Conservation (phyloP, 2,113 vertebrate genomes). For the Gorilla gorilla region DNA sequence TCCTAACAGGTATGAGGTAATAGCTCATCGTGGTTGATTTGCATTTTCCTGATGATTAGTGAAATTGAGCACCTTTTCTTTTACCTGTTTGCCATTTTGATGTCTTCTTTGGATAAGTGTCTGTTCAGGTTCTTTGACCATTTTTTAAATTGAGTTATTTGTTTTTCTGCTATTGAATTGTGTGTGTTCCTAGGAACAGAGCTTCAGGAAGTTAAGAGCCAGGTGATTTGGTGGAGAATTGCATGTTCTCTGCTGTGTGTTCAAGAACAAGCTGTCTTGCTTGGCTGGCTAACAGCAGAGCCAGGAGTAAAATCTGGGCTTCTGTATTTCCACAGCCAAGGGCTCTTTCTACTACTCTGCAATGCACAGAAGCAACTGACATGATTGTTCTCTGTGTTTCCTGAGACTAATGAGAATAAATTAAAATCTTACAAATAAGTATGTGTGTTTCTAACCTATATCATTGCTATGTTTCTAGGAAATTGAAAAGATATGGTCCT, state of each 20-base stretch:
- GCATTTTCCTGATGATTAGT: neutral
- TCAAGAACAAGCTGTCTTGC: fast-evolving
- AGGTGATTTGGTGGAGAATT: fast-evolving
- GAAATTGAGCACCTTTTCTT: neutral
- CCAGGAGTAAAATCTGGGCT: neutral
- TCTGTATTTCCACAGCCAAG: neutral
- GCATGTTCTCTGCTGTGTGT: neutral
- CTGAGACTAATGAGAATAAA: neutral
- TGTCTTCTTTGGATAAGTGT: neutral
- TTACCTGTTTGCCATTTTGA: neutral
- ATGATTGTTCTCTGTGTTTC: neutral
- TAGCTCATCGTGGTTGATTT: neutral
- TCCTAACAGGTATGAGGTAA: neutral
- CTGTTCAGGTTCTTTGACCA: neutral
- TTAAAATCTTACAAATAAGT: too few relatives aligned
- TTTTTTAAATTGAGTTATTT: neutral
- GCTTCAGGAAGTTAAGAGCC: neutral
- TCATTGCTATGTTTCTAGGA: slow-evolving; percentile 63
- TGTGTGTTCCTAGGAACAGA: too few relatives aligned
- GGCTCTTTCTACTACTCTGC: neutral
- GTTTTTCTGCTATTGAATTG: neutral
- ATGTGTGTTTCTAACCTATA: neutral
- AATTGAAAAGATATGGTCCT: slow-evolving; percentile 41
- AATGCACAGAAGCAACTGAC: neutral
- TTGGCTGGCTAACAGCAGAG: fast-evolving